Percentiles rank a stretch among this genome's conserved stretches.
Conservation (phyloP, 1,140 invertebrate genomes). For the Vollenhovia emeryi region DNA sequence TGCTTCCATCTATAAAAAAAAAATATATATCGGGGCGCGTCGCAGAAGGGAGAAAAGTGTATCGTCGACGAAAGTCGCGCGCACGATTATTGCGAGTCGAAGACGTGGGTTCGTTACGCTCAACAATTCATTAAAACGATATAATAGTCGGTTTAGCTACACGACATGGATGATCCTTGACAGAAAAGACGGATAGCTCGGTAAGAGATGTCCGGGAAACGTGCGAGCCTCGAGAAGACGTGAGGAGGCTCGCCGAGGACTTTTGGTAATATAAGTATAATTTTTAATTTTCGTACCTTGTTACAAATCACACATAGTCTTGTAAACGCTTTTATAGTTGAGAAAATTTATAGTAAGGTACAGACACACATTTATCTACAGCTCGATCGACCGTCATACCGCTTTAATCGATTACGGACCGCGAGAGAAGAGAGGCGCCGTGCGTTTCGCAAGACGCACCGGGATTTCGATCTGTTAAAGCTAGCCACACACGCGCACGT, state of each 20-base stretch:
- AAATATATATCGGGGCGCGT: conserved; percentile 20
- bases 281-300: conserved; percentile 22
- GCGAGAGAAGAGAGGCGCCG: not conserved
- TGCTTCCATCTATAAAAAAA: conserved; percentile 43
- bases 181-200: not conserved
- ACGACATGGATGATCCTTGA: not conserved
- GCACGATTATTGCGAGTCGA: conserved; percentile 20
- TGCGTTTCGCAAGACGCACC: conserved; percentile 28
- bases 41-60: conserved; percentile 17
- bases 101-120: conserved; percentile 31
- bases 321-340: conserved; percentile 29
- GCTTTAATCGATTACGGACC: conserved; percentile 39
- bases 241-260: not conserved
- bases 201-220: not conserved
- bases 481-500: no score
- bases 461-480: conserved; percentile 57
- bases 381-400: conserved; percentile 30
- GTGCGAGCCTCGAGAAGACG: not conserved
- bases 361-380: not conserved
- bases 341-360: conserved; percentile 2
- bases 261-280: conserved; percentile 8
- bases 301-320: conserved; percentile 6
- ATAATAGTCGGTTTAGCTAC: conserved; percentile 26
- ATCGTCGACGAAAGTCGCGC: not conserved
- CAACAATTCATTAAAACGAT: conserved; percentile 39